Conservation (phyloP, 2,797 vertebrate genomes). For the Graptemys geographica region DNA sequence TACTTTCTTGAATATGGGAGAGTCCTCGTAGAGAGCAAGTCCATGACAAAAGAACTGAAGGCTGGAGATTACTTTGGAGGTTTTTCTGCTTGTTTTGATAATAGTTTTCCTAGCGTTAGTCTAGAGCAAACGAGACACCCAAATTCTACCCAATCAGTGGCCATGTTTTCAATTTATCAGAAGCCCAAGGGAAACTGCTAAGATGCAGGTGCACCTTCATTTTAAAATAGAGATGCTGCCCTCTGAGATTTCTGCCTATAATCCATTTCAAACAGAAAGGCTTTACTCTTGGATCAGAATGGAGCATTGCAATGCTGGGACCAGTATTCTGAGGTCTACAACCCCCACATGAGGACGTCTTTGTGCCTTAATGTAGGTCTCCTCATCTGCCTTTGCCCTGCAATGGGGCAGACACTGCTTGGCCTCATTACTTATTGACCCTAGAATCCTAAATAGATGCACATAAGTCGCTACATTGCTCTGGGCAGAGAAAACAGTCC, state of each 20-base stretch:
- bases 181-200: background rate
- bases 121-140: too few relatives aligned
- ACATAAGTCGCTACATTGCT: too few relatives aligned
- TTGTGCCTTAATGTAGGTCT: too few relatives aligned
- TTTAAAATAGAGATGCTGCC: background rate
- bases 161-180: background rate
- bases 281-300: background rate
- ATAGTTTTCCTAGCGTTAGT: background rate
- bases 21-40: conserved; percentile 76
- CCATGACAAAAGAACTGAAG: conserved; percentile 74
- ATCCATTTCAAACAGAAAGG: background rate
- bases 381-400: too few relatives aligned
- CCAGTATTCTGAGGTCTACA: background rate
- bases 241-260: background rate
- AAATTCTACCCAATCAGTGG: background rate
- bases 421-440: too few relatives aligned
- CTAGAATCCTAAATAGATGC: too few relatives aligned
- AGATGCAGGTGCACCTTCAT: background rate
- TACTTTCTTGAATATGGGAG: conserved; percentile 81
- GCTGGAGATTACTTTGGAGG: conserved; percentile 84
- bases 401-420: too few relatives aligned
- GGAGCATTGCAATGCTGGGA: background rate
- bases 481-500: too few relatives aligned
- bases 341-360: background rate
- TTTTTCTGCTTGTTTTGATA: conserved; percentile 38